These are phyloP conservation scores for Sminthurides bifidus DNA, from an alignment of 1,140 invertebrate genomes.

Conservation along the genomic window DNA sequence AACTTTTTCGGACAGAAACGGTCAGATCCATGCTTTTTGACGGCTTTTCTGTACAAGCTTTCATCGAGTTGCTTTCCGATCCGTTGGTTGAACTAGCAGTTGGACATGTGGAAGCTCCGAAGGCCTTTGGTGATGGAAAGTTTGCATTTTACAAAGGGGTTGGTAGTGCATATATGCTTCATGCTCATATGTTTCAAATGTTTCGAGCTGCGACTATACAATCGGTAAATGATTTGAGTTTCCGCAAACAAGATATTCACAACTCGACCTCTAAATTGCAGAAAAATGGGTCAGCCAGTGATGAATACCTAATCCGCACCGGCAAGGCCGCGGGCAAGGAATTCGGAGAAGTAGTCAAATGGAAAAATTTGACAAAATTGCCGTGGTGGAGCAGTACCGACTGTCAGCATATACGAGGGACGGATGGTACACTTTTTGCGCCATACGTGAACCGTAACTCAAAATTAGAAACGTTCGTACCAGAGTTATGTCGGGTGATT, in stretches of 20 bases:
- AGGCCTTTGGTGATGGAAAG: slow-evolving; percentile 5
- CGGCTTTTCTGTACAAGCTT: slow-evolving; percentile 12
- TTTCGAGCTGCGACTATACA: no score
- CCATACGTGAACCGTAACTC: slow-evolving; percentile 45
- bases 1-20: slow-evolving; percentile 4
- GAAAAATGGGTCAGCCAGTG: slow-evolving; percentile 47
- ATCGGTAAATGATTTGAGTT: no score
- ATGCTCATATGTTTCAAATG: no score
- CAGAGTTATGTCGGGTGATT: slow-evolving; percentile 40
- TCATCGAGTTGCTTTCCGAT: slow-evolving; percentile 10
- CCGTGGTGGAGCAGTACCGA: slow-evolving; percentile 44
- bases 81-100: slow-evolving; percentile 5
- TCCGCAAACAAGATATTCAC: no score
- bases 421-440: slow-evolving; percentile 62
- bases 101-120: slow-evolving; percentile 7
- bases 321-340: slow-evolving; percentile 53
- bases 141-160: slow-evolving; percentile 16
- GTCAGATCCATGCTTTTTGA: slow-evolving; percentile 12
- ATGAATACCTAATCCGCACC: slow-evolving; percentile 50
- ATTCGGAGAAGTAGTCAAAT: slow-evolving; percentile 50
- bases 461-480: slow-evolving; percentile 10
- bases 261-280: no score
- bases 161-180: neutral
- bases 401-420: slow-evolving; percentile 56
- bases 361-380: slow-evolving; percentile 45